A percentile compares a stretch with the other conserved stretches of the same genome.
Evolutionary conservation across 1,140 invertebrate genomes (phyloP).

Genomic region (Hylaeus anthracinus): DNA sequence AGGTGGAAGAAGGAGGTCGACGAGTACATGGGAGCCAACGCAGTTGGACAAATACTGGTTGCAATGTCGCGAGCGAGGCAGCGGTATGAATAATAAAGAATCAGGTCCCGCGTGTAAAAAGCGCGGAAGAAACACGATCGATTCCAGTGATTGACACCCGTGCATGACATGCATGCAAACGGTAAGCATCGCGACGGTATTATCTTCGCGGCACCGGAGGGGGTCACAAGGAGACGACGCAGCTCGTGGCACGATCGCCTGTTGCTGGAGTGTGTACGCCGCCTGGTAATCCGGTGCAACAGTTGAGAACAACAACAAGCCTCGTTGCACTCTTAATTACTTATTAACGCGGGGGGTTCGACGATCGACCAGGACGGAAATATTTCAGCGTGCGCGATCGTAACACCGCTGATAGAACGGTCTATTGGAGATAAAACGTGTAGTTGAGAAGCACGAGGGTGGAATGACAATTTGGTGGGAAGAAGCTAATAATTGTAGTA

Average conservation of each 20-base stretch:
- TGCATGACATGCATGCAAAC: constrained; percentile 5
- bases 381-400: no score
- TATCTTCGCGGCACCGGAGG: not conserved
- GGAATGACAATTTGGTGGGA: no score
- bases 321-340: not conserved
- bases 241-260: not conserved
- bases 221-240: not conserved
- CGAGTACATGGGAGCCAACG: no score
- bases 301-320: not conserved
- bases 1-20: no score
- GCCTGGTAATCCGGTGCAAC: not conserved
- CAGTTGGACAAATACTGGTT: no score
- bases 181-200: not conserved
- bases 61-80: not conserved
- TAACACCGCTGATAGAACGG: no score
- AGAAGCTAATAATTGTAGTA: no score
- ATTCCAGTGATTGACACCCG: not conserved
- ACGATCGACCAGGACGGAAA: no score
- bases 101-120: not conserved
- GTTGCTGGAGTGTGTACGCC: not conserved
- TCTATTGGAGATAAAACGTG: no score
- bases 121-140: not conserved
- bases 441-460: no score
- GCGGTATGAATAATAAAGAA: constrained; percentile 1
- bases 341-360: no score